Evolutionary conservation across 2,888 invertebrate genomes (phyloP), one percentile per base, ranked within the genome.

Genomic region (Callyntrura guangdongensis): DNA sequence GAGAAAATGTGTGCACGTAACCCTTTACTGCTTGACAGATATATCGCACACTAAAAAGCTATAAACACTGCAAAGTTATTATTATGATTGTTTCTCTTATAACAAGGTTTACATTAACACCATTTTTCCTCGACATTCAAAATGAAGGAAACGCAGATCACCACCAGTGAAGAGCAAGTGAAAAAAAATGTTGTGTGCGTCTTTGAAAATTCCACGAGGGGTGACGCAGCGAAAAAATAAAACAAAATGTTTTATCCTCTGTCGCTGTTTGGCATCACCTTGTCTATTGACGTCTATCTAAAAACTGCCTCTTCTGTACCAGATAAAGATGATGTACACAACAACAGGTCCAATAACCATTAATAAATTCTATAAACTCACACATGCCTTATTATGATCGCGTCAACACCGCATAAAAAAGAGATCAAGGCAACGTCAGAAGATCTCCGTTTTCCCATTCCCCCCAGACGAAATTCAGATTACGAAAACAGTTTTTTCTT

Each of bases 381-480:
- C 36, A 36, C 36, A 36, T 36, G 36, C 36, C 36, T 36, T 36
- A 25, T 36, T 36, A 25, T 49, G 79, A 53, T 79, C 79, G 47
- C 11, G 79, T 79, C 79, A 79, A 47, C 14, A 79, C 79, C 8
- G 12, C 8, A 53, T 53, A 20, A 45, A 20, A 79, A 79, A 14
- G 79, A 56, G 53, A 79, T 79, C 82, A 82, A 82, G 83, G 61
- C 61, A 67, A 83, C 45, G n/a, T 9, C 64, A 64, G 20, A 64
- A n/a, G 8, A 64, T 11, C 64, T 11, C 64, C 6, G 20, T 25
- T 17, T 8, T 59, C 14, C 59, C 59, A 64, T 17, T 25, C 6
- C n/a, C 20, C 61, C 49, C 12, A 53, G 14, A 14, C n/a, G 2
- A 53, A 53, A 53, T n/a, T 53, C 2, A 53, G 53, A 53, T 14